Conservation (phyloP, 2,797 vertebrate species). For the Sciurus carolinensis region DNA sequence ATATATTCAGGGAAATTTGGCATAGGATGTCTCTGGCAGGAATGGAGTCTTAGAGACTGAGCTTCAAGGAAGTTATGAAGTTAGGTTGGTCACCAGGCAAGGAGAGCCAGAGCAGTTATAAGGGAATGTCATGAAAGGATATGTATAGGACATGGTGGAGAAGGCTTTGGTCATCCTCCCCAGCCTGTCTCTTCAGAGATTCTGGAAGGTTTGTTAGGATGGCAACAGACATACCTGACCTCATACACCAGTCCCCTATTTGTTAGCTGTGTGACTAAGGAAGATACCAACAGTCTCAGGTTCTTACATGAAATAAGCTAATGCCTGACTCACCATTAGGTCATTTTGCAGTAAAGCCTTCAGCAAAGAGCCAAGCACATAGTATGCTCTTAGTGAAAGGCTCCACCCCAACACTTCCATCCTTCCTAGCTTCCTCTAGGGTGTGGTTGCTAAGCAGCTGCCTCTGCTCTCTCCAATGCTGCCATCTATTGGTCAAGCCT, state of each 20-base stretch:
- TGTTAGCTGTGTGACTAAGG: slow-evolving; percentile 32
- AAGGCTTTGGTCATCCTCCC: not conserved
- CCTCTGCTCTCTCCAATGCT: slow-evolving; percentile 12
- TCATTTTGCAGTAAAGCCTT: slow-evolving; percentile 27
- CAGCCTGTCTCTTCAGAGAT: not conserved
- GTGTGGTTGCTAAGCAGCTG: not conserved
- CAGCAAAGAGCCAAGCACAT: not conserved
- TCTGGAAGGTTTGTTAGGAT: not conserved
- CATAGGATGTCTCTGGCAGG: not conserved
- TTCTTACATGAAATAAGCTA: slow-evolving; percentile 7
- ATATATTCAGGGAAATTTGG: not conserved
- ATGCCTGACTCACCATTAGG: not conserved
- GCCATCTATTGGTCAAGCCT: slow-evolving; percentile 37
- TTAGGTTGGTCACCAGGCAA: not conserved
- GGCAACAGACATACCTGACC: not conserved
- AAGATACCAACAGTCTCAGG: not conserved
- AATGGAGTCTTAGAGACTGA: not conserved
- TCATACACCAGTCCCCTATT: not conserved
- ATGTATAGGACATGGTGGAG: not conserved
- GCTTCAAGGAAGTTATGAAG: not conserved
- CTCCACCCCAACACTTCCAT: not conserved
- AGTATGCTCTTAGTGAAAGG: not conserved
- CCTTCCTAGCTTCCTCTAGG: not conserved
- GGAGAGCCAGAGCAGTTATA: not conserved
- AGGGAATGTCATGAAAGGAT: not conserved